Base-by-base conservation (phyloP, 2,797 vertebrate species). In the Sebastes glaucus region DNA sequence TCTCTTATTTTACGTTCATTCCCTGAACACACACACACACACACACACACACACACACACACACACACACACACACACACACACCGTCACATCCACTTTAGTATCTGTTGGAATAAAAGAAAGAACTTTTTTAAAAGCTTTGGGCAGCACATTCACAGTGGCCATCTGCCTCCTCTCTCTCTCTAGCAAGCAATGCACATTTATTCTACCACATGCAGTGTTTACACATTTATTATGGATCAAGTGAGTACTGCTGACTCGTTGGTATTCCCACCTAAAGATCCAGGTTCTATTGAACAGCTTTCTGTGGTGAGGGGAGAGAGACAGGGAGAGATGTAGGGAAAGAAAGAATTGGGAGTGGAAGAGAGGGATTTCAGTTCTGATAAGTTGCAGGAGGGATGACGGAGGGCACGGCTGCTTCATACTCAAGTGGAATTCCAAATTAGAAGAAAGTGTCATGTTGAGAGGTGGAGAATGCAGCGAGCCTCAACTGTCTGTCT, bases 171-270 rank as follows among this genome's bases (percentile, higher is more conserved):
- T 86, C 55, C 2, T 69, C 68, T 70, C 71, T 42, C 69, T 38
- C 11, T 1, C 52, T 11, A 59, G 63, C 75, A 70, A 77, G 69
- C 83, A 35, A 35, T 42, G 59, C 71, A 67, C 25, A 80, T 80
- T 82, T 82, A 56, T 55, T 28, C 35, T 69, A 71, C 61, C 74
- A 32, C 78, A 78, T 35, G 67, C 72, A 25, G 69, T 65, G 25
- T 32, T 69, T 11, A 38, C 80, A 70, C 86, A 89, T 92, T 78
- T 76, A 87, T 83, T 80, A 88, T 87, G 85, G 74, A 89, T 87
- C 80, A 81, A 86, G 80, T 67, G 85, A 62, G 49, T 11, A 4
- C 72, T 65, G 32, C 53, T 77, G 66, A 49, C 78, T 85, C 61
- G 55, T 70, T 85, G 71, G 61, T 78, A 77, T 88, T 69, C 68